These are phyloP conservation scores for Eudasyphora cyanicolor DNA, from an alignment of 2,888 invertebrate genomes.

Conservation along the genomic window DNA sequence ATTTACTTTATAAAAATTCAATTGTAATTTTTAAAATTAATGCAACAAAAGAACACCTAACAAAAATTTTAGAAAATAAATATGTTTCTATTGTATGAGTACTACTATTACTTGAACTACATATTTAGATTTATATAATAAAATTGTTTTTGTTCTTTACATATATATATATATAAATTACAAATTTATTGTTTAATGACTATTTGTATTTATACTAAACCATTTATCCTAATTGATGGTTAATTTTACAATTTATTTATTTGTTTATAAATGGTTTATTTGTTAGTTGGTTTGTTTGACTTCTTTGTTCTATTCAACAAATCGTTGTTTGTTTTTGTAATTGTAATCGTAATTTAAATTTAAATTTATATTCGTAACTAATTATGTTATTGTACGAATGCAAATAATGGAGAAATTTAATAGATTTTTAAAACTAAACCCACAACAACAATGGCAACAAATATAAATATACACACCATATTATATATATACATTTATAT, in stretches of 20 bases:
- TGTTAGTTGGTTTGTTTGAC: constrained; percentile 42
- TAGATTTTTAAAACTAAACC: constrained; percentile 27
- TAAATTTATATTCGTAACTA: constrained; percentile 41
- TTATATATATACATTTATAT: constrained; percentile 45
- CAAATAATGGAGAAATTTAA: constrained; percentile 8
- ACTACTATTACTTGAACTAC: no score
- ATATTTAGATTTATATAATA: no score
- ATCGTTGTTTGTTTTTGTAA: constrained; percentile 38
- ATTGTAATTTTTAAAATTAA: no score
- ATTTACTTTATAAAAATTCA: no score
- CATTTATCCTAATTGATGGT: background rate
- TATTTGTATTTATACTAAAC: background rate
- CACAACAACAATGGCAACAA: constrained; percentile 35
- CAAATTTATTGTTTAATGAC: background rate
- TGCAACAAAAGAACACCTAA: no score
- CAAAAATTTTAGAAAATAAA: no score
- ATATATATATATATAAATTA: no score
- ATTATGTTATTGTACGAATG: background rate
- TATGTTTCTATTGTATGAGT: no score
- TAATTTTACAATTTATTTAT: constrained; percentile 16
- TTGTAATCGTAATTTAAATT: constrained; percentile 23
- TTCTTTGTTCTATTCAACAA: constrained; percentile 15
- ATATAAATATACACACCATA: constrained; percentile 28
- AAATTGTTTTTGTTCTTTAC: no score
- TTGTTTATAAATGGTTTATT: constrained; percentile 1